Evolutionary conservation across 2,113 vertebrate genomes (phyloP).

Genomic region (Recurvirostra avosetta): DNA sequence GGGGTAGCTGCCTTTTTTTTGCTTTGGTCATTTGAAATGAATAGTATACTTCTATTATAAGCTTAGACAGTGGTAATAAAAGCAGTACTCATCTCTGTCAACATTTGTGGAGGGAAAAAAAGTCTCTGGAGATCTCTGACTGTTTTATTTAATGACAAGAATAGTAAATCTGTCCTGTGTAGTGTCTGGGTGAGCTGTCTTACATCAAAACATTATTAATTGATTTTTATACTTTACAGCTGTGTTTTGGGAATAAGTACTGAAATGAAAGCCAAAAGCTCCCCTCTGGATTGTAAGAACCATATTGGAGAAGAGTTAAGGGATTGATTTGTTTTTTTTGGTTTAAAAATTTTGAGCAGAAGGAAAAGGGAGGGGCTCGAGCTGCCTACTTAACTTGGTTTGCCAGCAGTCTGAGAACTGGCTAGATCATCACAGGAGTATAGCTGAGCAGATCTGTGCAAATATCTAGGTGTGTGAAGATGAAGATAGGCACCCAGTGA

Average conservation of each 20-base stretch:
- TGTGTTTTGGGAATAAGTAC: constrained; percentile 22
- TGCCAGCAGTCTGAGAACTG: not conserved
- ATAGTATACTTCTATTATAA: not conserved
- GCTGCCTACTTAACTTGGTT: not conserved
- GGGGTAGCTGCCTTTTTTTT: not conserved
- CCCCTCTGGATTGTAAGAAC: not conserved
- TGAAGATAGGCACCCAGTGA: not conserved
- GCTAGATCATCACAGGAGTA: not conserved
- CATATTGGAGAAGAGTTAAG: not conserved
- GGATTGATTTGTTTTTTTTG: not conserved
- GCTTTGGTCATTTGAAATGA: not conserved
- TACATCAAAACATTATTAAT: constrained; percentile 47
- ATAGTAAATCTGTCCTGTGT: constrained; percentile 20
- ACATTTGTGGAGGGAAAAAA: not conserved
- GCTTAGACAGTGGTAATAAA: constrained; percentile 18
- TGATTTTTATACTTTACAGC: constrained; percentile 45
- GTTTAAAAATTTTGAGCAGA: not conserved
- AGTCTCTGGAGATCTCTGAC: not conserved
- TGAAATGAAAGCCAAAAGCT: constrained; percentile 23
- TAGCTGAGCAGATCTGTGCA: not conserved
- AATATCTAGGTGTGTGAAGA: not conserved
- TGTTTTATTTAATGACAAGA: constrained; percentile 24
- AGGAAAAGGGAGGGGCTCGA: not conserved
- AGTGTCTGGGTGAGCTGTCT: constrained; percentile 36
- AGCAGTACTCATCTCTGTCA: constrained; percentile 16